A percentile compares a stretch with the other conserved stretches of the same genome.
Evolutionary conservation across 2,113 vertebrate species (phyloP).

Genomic region (Oplegnathus fasciatus): DNA sequence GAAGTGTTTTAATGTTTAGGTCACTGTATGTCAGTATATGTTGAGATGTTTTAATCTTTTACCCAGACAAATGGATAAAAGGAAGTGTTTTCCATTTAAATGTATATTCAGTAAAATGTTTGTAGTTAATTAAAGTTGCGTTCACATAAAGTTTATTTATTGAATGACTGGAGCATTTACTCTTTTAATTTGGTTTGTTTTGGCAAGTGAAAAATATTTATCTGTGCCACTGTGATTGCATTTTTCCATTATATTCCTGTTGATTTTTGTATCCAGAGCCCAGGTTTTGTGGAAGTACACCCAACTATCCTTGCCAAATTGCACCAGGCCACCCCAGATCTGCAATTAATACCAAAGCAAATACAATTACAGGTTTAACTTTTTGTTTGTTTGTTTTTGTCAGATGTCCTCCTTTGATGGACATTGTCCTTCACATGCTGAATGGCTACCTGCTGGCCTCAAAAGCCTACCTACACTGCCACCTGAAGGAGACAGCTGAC

Average conservation of each 20-base stretch:
- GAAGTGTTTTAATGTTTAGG: neutral
- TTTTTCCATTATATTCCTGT: neutral
- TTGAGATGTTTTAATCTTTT: neutral
- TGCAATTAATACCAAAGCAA: neutral
- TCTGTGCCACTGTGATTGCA: neutral
- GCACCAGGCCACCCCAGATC: neutral
- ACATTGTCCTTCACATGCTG: slow-evolving; percentile 96
- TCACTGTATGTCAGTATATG: neutral
- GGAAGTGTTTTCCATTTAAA: neutral
- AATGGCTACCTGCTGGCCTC: slow-evolving; percentile 97
- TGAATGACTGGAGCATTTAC: neutral
- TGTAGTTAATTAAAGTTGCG: neutral
- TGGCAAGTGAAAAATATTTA: neutral
- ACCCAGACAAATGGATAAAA: neutral
- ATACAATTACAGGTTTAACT: neutral
- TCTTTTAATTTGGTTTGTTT: neutral
- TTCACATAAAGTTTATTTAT: neutral
- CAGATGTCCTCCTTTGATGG: slow-evolving; percentile 97
- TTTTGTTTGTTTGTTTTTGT: neutral
- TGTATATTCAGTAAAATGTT: neutral
- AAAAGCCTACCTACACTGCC: slow-evolving; percentile 95
- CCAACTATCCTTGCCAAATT: neutral
- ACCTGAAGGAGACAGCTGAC: slow-evolving; percentile 96
- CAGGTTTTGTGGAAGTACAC: neutral
- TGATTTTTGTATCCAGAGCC: neutral